These are phyloP conservation scores for Tringa solitaria DNA, from an alignment of 2,113 vertebrate genomes.

Conservation along the genomic window DNA sequence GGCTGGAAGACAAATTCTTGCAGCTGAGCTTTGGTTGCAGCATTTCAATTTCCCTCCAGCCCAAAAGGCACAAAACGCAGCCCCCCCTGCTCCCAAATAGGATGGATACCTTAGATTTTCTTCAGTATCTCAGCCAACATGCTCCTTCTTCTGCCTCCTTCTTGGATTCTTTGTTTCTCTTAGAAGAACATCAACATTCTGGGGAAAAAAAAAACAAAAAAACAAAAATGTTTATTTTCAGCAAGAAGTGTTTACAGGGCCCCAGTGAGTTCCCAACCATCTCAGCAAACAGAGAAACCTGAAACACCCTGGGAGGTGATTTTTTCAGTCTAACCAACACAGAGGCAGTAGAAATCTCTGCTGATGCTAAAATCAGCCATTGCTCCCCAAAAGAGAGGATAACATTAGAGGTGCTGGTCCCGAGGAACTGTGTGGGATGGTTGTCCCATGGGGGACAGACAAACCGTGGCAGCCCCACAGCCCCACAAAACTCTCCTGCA, in stretches of 20 bases:
- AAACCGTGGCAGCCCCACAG: accelerated
- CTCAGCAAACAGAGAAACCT: neutral
- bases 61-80: neutral
- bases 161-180: neutral
- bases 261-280: neutral
- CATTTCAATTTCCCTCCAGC: neutral
- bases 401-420: accelerated
- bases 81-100: accelerated
- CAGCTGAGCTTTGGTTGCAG: neutral
- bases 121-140: neutral
- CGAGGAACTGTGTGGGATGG: accelerated
- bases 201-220: accelerated
- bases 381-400: neutral
- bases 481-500: too few relatives aligned
- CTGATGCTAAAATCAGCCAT: neutral
- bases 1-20: neutral
- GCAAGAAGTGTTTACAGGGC: neutral
- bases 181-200: neutral
- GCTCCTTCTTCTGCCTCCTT: neutral
- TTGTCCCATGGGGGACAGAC: neutral
- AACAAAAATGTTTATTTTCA: neutral
- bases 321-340: neutral
- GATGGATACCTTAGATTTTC: accelerated
- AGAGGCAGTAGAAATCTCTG: neutral
- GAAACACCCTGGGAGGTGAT: neutral